These are phyloP conservation scores for Tribolium castaneum DNA, from an alignment of 1,140 invertebrate genomes.

Conservation along the genomic window DNA sequence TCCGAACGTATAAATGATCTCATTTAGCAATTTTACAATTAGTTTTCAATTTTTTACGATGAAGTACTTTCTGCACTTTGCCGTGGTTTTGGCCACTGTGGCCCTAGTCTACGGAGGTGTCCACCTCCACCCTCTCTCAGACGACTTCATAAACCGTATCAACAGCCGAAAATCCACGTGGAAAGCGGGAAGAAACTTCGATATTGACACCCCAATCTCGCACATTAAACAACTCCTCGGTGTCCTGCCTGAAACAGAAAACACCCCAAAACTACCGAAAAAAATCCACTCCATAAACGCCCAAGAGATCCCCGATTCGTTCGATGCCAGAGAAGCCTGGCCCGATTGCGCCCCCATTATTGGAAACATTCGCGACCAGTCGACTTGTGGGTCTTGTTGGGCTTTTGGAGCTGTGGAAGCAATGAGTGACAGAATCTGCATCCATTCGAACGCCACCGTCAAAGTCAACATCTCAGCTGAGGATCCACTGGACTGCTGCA, in stretches of 20 bases:
- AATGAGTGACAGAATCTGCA: conserved; percentile 78
- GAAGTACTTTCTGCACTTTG: neutral
- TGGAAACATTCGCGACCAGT: conserved; percentile 34
- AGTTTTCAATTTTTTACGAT: neutral
- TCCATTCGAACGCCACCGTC: conserved; percentile 69
- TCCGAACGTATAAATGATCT: neutral
- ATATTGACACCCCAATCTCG: conserved; percentile 17
- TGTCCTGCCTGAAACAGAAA: neutral
- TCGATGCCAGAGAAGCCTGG: conserved; percentile 32
- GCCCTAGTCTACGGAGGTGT: neutral
- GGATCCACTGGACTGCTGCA: conserved; percentile 74
- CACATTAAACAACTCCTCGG: neutral
- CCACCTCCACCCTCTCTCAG: conserved; percentile 66
- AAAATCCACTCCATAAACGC: neutral
- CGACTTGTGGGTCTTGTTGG: conserved; percentile 32
- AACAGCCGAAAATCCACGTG: conserved; percentile 63
- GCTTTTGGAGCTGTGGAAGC: conserved; percentile 59
- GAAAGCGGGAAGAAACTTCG: conserved; percentile 46
- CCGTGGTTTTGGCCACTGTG: neutral
- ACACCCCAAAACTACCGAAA: neutral
- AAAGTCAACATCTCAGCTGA: conserved; percentile 71
- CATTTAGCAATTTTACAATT: neutral
- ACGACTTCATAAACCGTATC: conserved; percentile 74
- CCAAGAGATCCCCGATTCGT: conserved; percentile 26
- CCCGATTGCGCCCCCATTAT: conserved; percentile 28